These are phyloP conservation scores for Tor tambroides DNA, from an alignment of 2,113 vertebrate genomes.

Conservation along the genomic window DNA sequence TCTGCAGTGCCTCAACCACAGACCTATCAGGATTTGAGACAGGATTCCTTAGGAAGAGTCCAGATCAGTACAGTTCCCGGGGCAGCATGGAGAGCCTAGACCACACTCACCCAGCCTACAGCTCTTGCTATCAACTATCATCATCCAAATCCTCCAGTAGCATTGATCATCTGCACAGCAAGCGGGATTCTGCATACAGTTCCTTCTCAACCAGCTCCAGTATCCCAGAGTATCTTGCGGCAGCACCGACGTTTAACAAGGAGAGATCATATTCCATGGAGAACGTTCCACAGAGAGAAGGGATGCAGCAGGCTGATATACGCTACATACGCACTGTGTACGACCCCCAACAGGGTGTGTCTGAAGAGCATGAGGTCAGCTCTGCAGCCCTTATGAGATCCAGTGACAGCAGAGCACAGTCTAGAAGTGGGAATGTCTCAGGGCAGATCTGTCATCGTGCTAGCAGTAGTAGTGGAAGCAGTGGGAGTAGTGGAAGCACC, in stretches of 20 bases:
- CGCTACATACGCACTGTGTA: constrained; percentile 84
- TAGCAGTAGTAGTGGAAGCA: constrained; percentile 57
- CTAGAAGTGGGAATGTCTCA: constrained; percentile 53
- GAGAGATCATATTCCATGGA: constrained; percentile 85
- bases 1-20: constrained; percentile 86
- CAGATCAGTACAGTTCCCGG: constrained; percentile 92
- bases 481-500: constrained; percentile 57
- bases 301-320: constrained; percentile 86
- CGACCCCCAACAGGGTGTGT: constrained; percentile 77
- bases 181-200: constrained; percentile 95
- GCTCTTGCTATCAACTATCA: constrained; percentile 86
- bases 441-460: constrained; percentile 64
- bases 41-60: constrained; percentile 88
- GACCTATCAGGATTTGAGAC: constrained; percentile 86
- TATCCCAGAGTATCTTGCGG: constrained; percentile 84
- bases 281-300: constrained; percentile 68
- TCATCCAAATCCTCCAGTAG: constrained; percentile 91
- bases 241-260: constrained; percentile 70
- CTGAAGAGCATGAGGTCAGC: constrained; percentile 84
- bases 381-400: constrained; percentile 68
- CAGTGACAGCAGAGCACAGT: constrained; percentile 58
- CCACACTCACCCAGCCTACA: constrained; percentile 79
- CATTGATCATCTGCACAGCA: constrained; percentile 94
- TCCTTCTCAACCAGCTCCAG: constrained; percentile 96
- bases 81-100: constrained; percentile 97